Evolutionary conservation across 2,888 invertebrate species (phyloP).

Genomic region (Callinectes sapidus): DNA sequence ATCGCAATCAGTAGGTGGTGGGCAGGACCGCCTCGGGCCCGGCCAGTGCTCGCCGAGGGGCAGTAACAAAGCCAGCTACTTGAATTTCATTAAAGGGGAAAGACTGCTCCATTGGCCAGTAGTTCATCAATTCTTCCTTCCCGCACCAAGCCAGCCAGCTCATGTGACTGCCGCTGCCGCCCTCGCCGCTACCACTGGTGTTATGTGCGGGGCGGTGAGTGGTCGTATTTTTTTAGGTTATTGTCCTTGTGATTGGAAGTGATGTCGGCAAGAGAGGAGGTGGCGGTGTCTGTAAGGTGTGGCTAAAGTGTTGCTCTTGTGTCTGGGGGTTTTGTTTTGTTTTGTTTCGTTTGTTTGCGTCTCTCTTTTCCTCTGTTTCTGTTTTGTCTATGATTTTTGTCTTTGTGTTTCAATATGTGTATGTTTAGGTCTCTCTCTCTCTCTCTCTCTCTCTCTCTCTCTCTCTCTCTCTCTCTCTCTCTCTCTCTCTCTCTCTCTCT

Average conservation of each 20-base stretch:
- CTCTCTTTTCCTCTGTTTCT: not conserved
- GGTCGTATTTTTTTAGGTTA: too few relatives aligned
- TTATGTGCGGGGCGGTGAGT: not conserved
- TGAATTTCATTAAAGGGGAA: constrained; percentile 19
- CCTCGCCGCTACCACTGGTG: not conserved
- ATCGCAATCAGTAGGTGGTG: constrained; percentile 29
- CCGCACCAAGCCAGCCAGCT: not conserved
- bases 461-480: constrained; percentile 36
- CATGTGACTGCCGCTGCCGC: not conserved
- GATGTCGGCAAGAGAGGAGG: not conserved
- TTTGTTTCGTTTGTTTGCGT: not conserved
- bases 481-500: constrained; percentile 38
- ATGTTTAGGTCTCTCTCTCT: not conserved
- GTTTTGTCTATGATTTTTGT: not conserved
- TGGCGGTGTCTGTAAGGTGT: not conserved
- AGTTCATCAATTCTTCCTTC: not conserved
- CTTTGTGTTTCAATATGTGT: not conserved
- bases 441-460: not conserved
- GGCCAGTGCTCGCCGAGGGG: not conserved
- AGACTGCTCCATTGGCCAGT: not conserved
- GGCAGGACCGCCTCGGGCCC: not conserved
- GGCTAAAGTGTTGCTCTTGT: not conserved
- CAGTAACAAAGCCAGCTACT: constrained; percentile 33
- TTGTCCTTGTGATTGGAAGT: too few relatives aligned
- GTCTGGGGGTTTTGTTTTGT: not conserved